phyloP scores from a whole-genome alignment of 2,888 invertebrate genomes.

The Oxytorus armatus region DNA sequence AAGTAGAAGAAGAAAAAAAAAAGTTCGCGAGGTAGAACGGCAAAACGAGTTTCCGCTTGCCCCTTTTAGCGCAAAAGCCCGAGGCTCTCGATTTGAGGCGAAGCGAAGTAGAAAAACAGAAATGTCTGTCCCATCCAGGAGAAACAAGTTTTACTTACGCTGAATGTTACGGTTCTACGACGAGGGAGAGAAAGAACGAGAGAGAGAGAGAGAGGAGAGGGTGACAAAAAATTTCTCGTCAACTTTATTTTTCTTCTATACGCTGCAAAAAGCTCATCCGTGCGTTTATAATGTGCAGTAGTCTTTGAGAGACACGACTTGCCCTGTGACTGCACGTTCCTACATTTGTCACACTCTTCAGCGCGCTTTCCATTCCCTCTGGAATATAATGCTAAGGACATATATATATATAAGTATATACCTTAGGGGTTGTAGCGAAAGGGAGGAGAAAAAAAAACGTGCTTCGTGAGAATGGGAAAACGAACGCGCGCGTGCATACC shows the following conservation, averaged over 20 bases:
- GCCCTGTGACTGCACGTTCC: constrained; percentile 39
- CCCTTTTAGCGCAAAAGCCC: too few relatives aligned
- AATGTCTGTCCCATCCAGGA: too few relatives aligned
- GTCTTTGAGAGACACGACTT: constrained; percentile 31
- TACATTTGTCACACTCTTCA: constrained; percentile 56
- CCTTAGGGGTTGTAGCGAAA: neutral
- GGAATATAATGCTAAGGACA: constrained; percentile 49
- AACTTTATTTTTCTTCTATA: neutral
- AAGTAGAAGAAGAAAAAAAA: too few relatives aligned
- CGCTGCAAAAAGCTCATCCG: constrained; percentile 33
- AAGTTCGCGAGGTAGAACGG: too few relatives aligned
- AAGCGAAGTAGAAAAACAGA: too few relatives aligned
- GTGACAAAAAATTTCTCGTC: neutral
- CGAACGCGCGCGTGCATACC: constrained; percentile 60
- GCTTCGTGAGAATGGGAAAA: constrained; percentile 56
- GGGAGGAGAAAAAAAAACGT: constrained; percentile 34
- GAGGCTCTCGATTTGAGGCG: too few relatives aligned
- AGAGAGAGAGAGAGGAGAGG: too few relatives aligned
- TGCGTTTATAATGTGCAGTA: constrained; percentile 34
- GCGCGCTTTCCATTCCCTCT: constrained; percentile 27
- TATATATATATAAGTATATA: too few relatives aligned
- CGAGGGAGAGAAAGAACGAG: neutral
- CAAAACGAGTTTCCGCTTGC: too few relatives aligned
- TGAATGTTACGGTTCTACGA: too few relatives aligned
- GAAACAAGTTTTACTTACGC: constrained; percentile 3